A percentile compares a stretch with the other conserved stretches of the same genome.
phyloP scores from a whole-genome alignment of 2,113 vertebrate genomes.

The Actenoides lindsayi region DNA sequence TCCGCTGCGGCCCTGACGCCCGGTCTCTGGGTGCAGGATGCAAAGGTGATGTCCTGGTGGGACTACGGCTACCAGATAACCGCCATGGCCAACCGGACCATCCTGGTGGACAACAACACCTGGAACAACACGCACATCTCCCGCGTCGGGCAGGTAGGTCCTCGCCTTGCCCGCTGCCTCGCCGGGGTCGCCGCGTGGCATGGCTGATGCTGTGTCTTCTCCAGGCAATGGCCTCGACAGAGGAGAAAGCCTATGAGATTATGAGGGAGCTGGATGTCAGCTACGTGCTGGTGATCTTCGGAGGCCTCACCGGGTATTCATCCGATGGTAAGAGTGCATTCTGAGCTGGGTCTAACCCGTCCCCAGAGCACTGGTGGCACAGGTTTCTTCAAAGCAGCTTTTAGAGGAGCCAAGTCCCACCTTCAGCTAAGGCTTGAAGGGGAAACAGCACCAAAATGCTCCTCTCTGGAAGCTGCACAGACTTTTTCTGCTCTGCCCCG shows the following conservation, averaged over 20 bases:
- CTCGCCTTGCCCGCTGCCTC: background rate
- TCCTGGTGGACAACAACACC: conserved; percentile 98
- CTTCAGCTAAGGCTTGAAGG: background rate
- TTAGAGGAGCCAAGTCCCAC: background rate
- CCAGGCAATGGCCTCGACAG: conserved; percentile 97
- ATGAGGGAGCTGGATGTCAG: conserved; percentile 98
- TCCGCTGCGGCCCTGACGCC: fast-evolving
- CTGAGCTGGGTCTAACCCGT: background rate
- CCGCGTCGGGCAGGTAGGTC: conserved; percentile 92
- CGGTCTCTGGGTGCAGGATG: conserved; percentile 78
- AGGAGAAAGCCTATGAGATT: conserved; percentile 97
- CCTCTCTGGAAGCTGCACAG: fast-evolving
- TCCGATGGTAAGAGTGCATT: conserved; percentile 84
- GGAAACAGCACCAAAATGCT: fast-evolving
- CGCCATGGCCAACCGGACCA: conserved; percentile 98
- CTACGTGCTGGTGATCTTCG: conserved; percentile 97
- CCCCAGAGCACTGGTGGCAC: fast-evolving
- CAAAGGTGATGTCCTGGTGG: conserved; percentile 99
- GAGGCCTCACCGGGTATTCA: conserved; percentile 95
- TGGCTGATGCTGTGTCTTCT: background rate
- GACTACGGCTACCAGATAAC: conserved; percentile 99
- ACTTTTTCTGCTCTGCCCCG: background rate
- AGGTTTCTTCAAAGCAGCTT: background rate
- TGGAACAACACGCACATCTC: conserved; percentile 99
- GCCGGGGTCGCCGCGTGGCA: fast-evolving